These are phyloP conservation scores for Cheilosia impressa DNA, from an alignment of 2,888 invertebrate species.

Conservation along the genomic window DNA sequence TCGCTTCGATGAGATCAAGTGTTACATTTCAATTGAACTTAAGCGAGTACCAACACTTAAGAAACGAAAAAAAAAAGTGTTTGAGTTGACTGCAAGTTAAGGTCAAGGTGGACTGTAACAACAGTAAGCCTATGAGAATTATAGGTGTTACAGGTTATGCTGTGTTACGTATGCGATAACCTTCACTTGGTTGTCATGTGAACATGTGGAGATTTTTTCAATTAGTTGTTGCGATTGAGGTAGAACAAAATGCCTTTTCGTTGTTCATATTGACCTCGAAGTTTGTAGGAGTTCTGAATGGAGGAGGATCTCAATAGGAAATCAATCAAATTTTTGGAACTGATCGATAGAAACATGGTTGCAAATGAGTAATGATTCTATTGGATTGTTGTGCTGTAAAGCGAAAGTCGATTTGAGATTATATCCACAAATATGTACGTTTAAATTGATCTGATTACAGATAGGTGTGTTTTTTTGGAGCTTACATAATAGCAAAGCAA, in stretches of 20 bases:
- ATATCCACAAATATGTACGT: too few relatives aligned
- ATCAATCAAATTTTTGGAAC: conserved; percentile 30
- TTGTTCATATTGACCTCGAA: conserved; percentile 33
- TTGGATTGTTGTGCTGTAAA: too few relatives aligned
- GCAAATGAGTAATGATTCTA: too few relatives aligned
- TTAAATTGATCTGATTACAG: too few relatives aligned
- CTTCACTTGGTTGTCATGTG: conserved; percentile 56
- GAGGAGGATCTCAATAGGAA: conserved; percentile 24
- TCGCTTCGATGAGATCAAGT: conserved; percentile 13
- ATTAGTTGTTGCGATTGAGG: conserved; percentile 30
- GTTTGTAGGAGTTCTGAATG: conserved; percentile 19
- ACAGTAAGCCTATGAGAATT: conserved; percentile 14
- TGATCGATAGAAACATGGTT: not conserved
- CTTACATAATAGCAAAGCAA: too few relatives aligned
- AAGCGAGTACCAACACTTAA: conserved; percentile 1
- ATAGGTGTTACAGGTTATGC: conserved; percentile 25
- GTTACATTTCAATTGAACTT: conserved; percentile 48
- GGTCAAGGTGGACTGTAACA: conserved; percentile 64
- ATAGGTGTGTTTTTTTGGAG: too few relatives aligned
- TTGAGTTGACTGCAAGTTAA: conserved; percentile 50
- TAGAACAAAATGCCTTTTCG: conserved; percentile 35
- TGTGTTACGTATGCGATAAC: conserved; percentile 45
- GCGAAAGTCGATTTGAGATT: too few relatives aligned
- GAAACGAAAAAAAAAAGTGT: conserved; percentile 1
- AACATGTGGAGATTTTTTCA: conserved; percentile 26